Evolutionary conservation across 2,113 vertebrate genomes (phyloP).

Genomic region (Grallaria varia): DNA sequence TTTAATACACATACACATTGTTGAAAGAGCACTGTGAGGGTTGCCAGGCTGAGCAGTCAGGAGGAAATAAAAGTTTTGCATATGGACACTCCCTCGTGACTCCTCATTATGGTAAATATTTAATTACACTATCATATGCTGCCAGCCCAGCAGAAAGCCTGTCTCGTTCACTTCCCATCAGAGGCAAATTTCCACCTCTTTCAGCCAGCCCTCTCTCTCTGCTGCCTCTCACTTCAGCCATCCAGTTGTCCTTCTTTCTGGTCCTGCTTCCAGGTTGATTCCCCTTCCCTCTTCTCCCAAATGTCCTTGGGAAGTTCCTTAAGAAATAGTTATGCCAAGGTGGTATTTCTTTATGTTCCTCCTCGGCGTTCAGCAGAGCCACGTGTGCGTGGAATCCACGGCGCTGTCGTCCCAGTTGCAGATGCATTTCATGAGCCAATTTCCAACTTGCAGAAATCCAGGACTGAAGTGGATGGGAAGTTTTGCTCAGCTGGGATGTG

Average conservation of each 20-base stretch:
- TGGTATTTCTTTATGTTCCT: not conserved
- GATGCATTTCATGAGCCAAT: not conserved
- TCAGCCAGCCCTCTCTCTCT: not conserved
- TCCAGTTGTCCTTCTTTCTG: not conserved
- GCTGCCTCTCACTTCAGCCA: not conserved
- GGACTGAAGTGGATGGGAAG: not conserved
- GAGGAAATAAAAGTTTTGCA: not conserved
- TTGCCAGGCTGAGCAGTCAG: not conserved
- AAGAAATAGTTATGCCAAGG: not conserved
- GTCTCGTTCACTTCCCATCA: not conserved
- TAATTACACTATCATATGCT: not conserved
- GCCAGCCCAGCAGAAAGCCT: not conserved
- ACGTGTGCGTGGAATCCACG: not conserved
- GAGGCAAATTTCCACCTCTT: not conserved
- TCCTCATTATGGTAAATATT: not conserved
- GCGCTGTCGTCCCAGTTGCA: not conserved
- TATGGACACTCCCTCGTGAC: not conserved
- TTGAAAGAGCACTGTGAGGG: not conserved
- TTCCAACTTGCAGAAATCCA: not conserved
- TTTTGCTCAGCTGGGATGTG: not conserved
- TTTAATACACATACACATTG: not conserved
- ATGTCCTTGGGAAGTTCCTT: not conserved
- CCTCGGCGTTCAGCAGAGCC: accelerated
- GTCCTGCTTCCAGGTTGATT: not conserved
- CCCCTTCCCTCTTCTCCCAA: not conserved